phyloP scores from a whole-genome alignment of 1,140 invertebrate species.

The Pogonus chalceus region DNA sequence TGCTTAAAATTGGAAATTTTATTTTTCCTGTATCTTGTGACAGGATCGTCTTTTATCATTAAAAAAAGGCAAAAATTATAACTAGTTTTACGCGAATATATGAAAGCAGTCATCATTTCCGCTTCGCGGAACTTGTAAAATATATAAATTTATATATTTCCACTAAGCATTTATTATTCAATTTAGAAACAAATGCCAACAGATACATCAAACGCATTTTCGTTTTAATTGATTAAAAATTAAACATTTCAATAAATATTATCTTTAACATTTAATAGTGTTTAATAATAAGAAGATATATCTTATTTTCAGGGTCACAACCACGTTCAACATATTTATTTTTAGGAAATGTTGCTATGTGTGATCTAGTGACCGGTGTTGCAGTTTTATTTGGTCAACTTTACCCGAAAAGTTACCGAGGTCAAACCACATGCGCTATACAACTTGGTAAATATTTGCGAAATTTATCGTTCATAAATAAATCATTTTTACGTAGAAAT shows the following conservation, averaged over 20 bases:
- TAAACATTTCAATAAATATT: not conserved
- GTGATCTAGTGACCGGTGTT: constrained; percentile 43
- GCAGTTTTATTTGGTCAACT: constrained; percentile 41
- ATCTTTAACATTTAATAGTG: constrained; percentile 10
- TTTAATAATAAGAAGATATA: not conserved
- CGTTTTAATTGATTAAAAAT: constrained; percentile 3
- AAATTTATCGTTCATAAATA: too few relatives aligned
- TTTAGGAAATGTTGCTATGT: constrained; percentile 46
- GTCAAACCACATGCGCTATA: constrained; percentile 27
- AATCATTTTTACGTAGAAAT: too few relatives aligned
- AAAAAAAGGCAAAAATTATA: too few relatives aligned
- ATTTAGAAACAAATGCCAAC: too few relatives aligned
- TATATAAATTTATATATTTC: constrained; percentile 32
- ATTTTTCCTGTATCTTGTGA: too few relatives aligned
- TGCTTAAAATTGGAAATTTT: too few relatives aligned
- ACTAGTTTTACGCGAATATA: too few relatives aligned
- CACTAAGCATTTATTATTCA: not conserved
- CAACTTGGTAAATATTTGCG: constrained; percentile 29
- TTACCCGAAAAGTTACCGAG: constrained; percentile 30
- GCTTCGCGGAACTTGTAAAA: constrained; percentile 44
- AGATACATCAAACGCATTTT: too few relatives aligned
- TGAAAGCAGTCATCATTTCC: constrained; percentile 44
- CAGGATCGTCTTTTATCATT: too few relatives aligned
- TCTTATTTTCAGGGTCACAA: constrained; percentile 36
- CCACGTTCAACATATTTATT: constrained; percentile 46